Conservation (phyloP, 1,140 invertebrate species). For the Mya arenaria region DNA sequence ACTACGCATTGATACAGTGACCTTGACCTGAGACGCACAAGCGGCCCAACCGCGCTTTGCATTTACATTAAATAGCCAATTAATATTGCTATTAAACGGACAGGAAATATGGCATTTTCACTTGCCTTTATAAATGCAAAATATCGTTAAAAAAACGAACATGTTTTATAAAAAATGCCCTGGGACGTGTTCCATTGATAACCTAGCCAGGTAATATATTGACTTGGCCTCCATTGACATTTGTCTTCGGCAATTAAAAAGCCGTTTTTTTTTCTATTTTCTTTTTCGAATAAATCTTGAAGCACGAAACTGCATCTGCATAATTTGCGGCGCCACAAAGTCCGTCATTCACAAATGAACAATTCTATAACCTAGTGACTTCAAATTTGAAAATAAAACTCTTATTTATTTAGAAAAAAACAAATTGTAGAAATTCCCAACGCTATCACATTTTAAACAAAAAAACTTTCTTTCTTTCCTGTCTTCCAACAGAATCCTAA, state of each 20-base stretch:
- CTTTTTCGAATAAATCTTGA: not conserved
- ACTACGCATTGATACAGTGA: constrained; percentile 39
- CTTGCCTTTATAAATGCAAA: not conserved
- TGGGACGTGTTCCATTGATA: not conserved
- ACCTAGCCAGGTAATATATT: constrained; percentile 46
- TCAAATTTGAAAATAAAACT: constrained; percentile 39
- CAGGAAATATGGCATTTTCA: not conserved
- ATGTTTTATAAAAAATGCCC: constrained; percentile 6
- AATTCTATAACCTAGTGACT: constrained; percentile 14
- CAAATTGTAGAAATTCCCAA: constrained; percentile 45
- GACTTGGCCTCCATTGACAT: constrained; percentile 23
- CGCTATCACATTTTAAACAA: constrained; percentile 55
- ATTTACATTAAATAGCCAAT: constrained; percentile 20
- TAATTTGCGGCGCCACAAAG: constrained; percentile 16
- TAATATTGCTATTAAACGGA: not conserved
- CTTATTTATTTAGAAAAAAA: constrained; percentile 52
- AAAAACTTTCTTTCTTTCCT: no score
- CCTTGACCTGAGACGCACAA: constrained; percentile 3
- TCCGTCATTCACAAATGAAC: constrained; percentile 55
- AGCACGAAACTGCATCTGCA: not conserved
- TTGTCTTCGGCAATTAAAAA: constrained; percentile 52
- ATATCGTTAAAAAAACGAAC: not conserved
- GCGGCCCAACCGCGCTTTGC: not conserved
- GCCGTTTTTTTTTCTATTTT: constrained; percentile 10
- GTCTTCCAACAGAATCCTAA: constrained; percentile 46